Base-by-base conservation (phyloP, 2,113 vertebrate genomes). In the Microcebus jonahi region DNA sequence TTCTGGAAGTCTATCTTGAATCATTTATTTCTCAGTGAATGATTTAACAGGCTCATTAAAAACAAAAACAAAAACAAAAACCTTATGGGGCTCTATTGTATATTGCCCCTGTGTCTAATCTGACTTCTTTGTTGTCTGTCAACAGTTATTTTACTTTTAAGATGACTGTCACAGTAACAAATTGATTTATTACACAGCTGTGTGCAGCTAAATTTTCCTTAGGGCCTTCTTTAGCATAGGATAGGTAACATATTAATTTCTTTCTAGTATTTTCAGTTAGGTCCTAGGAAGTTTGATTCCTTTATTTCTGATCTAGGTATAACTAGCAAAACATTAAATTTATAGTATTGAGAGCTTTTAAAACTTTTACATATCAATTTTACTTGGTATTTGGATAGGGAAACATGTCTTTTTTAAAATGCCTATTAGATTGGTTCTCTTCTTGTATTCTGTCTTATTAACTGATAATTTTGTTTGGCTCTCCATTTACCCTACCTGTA, bases 1-100 rank as follows among this genome's bases (percentile, higher is more conserved):
- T 81, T 75, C n/a, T 85, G 79, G 55, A 88, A 93, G 27, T 89
- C n/a, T 50, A 5, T 42, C 29, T 89, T 98, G 96, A 97, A 94
- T 94, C 67, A 91, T 96, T 80, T 89, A 0, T 96, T 97, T 91
- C 63, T 34, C 53, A 80, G 67, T 96, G 97, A 96, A 87, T 98
- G 57, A 96, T 95, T 88, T 92, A 90, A 95, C 21, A 87, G 92
- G 39, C 76, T 96, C 85, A 57, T 93, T 97, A 63, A 91, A 93
- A 71, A 81, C 8, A 57, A 83, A 84, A 71, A 81, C 8, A 57
- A 83, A 84, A 94, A 80, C 31, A 27, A 88, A 94, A 96, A 57
- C 81, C 97, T 95, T 71, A 76, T 68, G 34, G 97, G 76, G 29
- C 82, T 95, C 83, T 81, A 3, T 97, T 97, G 88, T 59, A 23